Conservation (phyloP, 2,113 vertebrate species). For the Chunga burmeisteri region DNA sequence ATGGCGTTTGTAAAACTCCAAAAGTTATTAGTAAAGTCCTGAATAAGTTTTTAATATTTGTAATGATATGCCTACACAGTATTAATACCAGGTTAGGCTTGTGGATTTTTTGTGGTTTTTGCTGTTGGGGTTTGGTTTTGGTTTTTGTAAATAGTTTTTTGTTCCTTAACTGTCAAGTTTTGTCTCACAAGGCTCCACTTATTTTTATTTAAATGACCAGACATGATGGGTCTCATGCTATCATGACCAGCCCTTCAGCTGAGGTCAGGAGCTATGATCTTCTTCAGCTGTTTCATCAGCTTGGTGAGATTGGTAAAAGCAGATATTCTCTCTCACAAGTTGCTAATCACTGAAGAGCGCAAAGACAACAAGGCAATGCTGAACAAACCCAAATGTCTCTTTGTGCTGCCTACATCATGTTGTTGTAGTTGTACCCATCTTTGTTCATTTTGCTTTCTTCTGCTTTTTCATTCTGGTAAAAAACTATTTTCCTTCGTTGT, state of each 20-base stretch:
- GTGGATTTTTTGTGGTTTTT: not conserved
- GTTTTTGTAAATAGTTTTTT: not conserved
- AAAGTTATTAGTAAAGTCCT: not conserved
- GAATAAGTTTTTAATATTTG: not conserved
- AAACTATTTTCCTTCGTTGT: not conserved
- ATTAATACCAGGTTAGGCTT: not conserved
- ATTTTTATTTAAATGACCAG: not conserved
- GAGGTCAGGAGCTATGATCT: not conserved
- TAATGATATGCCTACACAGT: not conserved
- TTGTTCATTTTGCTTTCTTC: not conserved
- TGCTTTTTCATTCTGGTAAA: not conserved
- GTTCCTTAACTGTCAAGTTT: not conserved
- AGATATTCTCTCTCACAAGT: not conserved
- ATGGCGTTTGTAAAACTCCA: not conserved
- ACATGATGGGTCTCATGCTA: not conserved
- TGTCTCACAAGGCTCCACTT: not conserved
- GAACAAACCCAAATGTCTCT: not conserved
- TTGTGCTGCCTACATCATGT: fast-evolving
- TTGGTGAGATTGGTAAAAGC: not conserved
- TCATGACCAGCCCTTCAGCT: not conserved
- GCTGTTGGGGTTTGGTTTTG: not conserved
- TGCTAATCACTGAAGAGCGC: not conserved
- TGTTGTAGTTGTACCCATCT: not conserved
- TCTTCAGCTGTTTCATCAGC: not conserved
- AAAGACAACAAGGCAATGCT: not conserved